A percentile compares a stretch with the other conserved stretches of the same genome.
Conservation (phyloP, 2,113 vertebrate species). For the Phoxinus phoxinus region DNA sequence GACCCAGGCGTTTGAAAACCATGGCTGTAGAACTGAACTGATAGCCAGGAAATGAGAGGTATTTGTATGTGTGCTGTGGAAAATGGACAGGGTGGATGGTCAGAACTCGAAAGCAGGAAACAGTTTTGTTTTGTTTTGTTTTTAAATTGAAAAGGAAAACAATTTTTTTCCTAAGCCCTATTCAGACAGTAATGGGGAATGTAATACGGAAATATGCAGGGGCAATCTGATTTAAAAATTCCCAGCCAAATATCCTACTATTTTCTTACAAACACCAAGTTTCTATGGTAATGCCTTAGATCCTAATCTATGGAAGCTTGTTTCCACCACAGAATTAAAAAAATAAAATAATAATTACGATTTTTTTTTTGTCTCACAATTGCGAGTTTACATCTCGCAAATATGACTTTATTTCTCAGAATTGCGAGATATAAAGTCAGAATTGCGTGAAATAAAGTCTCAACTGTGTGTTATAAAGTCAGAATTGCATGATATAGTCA, state of each 20-base stretch:
- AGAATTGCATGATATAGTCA: too few species aligned
- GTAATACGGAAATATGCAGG: not conserved
- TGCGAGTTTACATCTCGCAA: too few species aligned
- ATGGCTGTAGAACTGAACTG: not conserved
- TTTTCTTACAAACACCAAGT: not conserved
- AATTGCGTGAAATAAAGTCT: too few species aligned
- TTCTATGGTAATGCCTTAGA: not conserved
- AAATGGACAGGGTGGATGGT: not conserved
- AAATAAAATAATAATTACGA: too few species aligned
- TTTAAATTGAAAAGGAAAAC: not conserved
- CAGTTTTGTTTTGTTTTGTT: not conserved
- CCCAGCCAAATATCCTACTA: not conserved
- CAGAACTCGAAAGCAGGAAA: not conserved
- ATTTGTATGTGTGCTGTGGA: constrained; percentile 12
- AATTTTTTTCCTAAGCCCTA: not conserved
- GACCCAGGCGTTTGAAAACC: not conserved
- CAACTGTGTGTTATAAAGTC: too few species aligned
- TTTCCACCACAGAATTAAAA: too few species aligned
- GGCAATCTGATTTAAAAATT: not conserved
- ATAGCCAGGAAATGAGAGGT: not conserved
- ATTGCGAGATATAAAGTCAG: too few species aligned
- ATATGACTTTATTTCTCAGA: too few species aligned
- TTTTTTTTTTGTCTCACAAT: too few species aligned
- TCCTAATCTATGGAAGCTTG: too few species aligned
- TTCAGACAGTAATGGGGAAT: not conserved